Base-by-base conservation (phyloP, 1,140 invertebrate species). In the Bathynomus jamesi region DNA sequence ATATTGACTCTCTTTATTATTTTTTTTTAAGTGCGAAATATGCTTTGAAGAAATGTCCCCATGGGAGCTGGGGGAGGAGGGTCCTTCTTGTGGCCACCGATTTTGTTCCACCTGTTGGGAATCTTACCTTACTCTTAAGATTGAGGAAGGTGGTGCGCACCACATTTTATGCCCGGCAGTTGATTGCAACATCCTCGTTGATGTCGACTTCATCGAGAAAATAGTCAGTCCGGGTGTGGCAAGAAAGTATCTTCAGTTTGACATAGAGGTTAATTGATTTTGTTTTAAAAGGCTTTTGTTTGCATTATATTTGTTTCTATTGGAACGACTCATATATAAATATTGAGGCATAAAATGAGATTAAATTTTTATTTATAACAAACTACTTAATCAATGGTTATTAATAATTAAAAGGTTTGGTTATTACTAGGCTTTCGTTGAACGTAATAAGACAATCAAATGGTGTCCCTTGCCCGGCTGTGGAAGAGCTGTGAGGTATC, bases 381-480 rank as follows among this genome's bases (percentile, higher is more conserved):
- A n/a, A n/a, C n/a, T n/a, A n/a, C n/a, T n/a, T n/a, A n/a, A n/a
- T n/a, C n/a, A n/a, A n/a, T n/a, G n/a, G n/a, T n/a, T n/a, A n/a
- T n/a, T 40, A 40, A 40, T 40, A 40, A 40, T 40, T 7, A 40
- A 40, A 40, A 40, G 7, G 32, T 40, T 40, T 40, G 32, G 7
- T 17, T 81, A 21, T 62, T 61, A 81, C 7, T 76, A 89, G 87
- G 88, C 88, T 21, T 90, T 90, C 83, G 89, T 90, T 29, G 89
- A 90, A 77, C 88, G 87, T 72, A 90, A 89, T 79, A 87, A 88
- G 70, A 85, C 83, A 60, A 89, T 90, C 73, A 90, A 90, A 80
- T 90, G 89, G 89, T 90, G 89, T 80, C 89, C 89, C 3, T 86
- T 84, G 76, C 86, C 88, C 31, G 87, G 87, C 8, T 90, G 89